Evolutionary conservation across 2,888 invertebrate species (phyloP).

Genomic region (Cryptophagus acutangulus): DNA sequence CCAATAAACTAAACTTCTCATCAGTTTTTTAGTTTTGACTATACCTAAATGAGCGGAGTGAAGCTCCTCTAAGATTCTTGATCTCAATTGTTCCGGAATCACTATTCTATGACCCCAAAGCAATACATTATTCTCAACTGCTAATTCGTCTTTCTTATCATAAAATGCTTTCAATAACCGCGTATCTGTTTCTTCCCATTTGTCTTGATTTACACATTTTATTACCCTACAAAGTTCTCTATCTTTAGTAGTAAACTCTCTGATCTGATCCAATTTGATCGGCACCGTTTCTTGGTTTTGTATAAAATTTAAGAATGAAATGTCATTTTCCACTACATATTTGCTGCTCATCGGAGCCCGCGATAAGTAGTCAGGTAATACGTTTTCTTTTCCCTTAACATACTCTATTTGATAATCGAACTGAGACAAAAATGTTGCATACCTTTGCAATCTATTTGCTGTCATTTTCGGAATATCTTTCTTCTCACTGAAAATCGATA

Average conservation of each 20-base stretch:
- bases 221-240: not conserved
- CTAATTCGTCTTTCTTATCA: conserved; percentile 9
- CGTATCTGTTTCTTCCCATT: conserved; percentile 7
- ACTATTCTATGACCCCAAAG: conserved; percentile 13
- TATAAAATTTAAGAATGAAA: too few species aligned
- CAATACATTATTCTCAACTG: conserved; percentile 8
- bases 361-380: not conserved
- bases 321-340: too few species aligned
- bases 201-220: not conserved
- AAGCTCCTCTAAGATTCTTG: conserved; percentile 9
- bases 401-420: not conserved
- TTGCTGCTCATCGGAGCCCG: not conserved
- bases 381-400: not conserved
- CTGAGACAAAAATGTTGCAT: conserved; percentile 1
- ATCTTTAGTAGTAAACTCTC: not conserved
- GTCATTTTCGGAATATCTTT: conserved; percentile 11
- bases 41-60: conserved; percentile 26
- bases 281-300: conserved; percentile 1
- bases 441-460: conserved; percentile 10
- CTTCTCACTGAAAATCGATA: conserved; percentile 14
- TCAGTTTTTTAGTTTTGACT: conserved; percentile 7
- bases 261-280: not conserved
- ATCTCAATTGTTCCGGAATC: conserved; percentile 9
- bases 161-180: conserved; percentile 10
- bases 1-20: conserved; percentile 10